These are phyloP conservation scores for Caenorhabditis japonica DNA, from an alignment of 2,888 invertebrate genomes.

Conservation along the genomic window DNA sequence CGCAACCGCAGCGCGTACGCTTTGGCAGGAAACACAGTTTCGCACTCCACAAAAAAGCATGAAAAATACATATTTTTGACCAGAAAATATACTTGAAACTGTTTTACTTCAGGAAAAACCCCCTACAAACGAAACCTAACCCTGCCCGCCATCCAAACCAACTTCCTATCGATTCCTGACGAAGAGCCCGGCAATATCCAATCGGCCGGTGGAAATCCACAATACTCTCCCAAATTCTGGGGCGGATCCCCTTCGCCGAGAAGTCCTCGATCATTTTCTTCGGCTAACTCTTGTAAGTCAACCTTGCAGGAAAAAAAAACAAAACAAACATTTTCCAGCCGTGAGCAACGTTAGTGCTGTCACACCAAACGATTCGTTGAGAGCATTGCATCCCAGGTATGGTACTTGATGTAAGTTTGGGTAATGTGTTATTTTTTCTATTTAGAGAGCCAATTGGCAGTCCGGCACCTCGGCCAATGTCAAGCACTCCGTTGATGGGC, in stretches of 20 bases:
- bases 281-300: conserved; percentile 43
- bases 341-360: conserved; percentile 28
- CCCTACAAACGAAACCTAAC: conserved; percentile 60
- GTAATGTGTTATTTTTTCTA: not conserved
- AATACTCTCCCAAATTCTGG: conserved; percentile 53
- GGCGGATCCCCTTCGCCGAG: conserved; percentile 61
- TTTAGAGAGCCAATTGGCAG: conserved; percentile 61
- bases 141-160: conserved; percentile 54
- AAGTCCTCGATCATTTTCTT: conserved; percentile 47
- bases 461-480: conserved; percentile 58
- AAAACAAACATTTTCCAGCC: conserved; percentile 28
- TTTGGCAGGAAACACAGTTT: too few species aligned
- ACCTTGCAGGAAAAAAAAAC: not conserved
- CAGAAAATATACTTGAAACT: too few species aligned
- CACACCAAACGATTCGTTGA: conserved; percentile 27
- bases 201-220: conserved; percentile 24
- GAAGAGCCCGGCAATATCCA: conserved; percentile 42
- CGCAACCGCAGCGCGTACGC: too few species aligned
- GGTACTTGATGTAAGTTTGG: not conserved
- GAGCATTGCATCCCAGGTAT: conserved; percentile 49
- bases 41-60: too few species aligned
- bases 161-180: conserved; percentile 52
- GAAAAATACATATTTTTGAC: too few species aligned
- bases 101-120: conserved; percentile 47
- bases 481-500: conserved; percentile 37